Conservation (phyloP, 2,113 vertebrate species). For the Tupaia chinensis region DNA sequence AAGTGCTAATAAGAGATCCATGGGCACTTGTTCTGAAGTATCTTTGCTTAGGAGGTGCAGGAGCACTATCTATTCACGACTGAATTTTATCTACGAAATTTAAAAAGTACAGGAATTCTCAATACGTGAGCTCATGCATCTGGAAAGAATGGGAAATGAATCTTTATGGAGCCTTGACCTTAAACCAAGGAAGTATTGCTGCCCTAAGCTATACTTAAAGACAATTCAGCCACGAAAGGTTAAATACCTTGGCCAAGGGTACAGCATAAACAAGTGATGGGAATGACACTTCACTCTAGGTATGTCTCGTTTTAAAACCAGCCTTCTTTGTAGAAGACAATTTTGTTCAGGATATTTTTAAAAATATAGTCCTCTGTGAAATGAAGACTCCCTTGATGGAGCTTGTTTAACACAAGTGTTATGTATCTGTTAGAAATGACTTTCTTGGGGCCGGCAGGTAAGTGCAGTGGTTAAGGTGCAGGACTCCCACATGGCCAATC, state of each 20-base stretch:
- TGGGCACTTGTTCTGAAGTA: neutral
- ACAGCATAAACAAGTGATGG: neutral
- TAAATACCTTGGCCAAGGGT: neutral
- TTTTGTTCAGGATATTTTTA: neutral
- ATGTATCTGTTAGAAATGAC: too few species aligned
- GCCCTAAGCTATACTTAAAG: neutral
- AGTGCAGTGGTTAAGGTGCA: too few species aligned
- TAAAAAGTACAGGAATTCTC: neutral
- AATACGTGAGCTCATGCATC: neutral
- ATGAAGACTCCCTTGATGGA: neutral
- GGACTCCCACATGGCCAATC: too few species aligned
- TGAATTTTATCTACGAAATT: conserved; percentile 1
- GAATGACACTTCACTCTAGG: neutral
- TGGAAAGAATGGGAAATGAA: neutral
- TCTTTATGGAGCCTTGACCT: neutral
- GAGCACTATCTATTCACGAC: neutral
- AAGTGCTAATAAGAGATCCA: neutral
- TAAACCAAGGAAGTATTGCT: neutral
- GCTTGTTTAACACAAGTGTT: neutral
- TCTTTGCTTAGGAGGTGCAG: neutral
- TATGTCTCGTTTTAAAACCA: neutral
- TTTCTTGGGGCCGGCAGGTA: too few species aligned
- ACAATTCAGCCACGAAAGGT: neutral
- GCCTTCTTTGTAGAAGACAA: neutral
- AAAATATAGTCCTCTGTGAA: neutral